Percentiles rank a stretch among this genome's conserved stretches.
phyloP scores from a whole-genome alignment of 2,113 vertebrate species.

The Paedocypris sp. region DNA sequence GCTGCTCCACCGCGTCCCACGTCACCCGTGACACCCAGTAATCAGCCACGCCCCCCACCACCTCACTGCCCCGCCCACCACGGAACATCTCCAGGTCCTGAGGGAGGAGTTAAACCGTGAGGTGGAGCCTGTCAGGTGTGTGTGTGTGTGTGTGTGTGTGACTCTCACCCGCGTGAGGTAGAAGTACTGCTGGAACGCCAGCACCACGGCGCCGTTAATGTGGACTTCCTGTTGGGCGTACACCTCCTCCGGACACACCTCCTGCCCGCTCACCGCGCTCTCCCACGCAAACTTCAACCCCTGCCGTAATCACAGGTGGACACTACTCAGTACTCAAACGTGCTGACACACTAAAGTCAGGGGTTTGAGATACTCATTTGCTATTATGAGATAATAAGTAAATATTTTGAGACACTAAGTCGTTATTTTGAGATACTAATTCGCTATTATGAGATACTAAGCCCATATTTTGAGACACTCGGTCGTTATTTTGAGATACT shows the following conservation, averaged over 20 bases:
- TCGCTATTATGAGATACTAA: too few species aligned
- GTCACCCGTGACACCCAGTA: slow-evolving; percentile 87
- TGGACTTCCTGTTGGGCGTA: slow-evolving; percentile 84
- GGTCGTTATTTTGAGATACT: too few species aligned
- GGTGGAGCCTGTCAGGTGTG: neutral
- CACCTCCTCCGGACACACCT: slow-evolving; percentile 78
- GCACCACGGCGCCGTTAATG: slow-evolving; percentile 74
- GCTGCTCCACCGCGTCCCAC: slow-evolving; percentile 66
- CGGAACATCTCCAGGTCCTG: slow-evolving; percentile 80
- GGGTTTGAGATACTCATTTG: too few species aligned
- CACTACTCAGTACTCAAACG: too few species aligned
- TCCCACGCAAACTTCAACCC: slow-evolving; percentile 93
- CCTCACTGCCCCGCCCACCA: slow-evolving; percentile 67
- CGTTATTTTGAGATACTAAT: too few species aligned
- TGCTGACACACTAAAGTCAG: too few species aligned
- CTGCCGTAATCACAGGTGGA: slow-evolving; percentile 54
- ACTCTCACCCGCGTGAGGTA: slow-evolving; percentile 63
- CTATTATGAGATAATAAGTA: too few species aligned
- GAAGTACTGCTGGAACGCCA: slow-evolving; percentile 83
- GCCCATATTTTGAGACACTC: too few species aligned
- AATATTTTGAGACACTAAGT: too few species aligned
- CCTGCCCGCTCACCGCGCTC: slow-evolving; percentile 75
- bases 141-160: slow-evolving; percentile 19
- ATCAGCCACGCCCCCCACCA: slow-evolving; percentile 73
- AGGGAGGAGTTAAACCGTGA: neutral